Evolutionary conservation across 2,113 vertebrate species (phyloP).

Genomic region (Acrocephalus kingi): DNA sequence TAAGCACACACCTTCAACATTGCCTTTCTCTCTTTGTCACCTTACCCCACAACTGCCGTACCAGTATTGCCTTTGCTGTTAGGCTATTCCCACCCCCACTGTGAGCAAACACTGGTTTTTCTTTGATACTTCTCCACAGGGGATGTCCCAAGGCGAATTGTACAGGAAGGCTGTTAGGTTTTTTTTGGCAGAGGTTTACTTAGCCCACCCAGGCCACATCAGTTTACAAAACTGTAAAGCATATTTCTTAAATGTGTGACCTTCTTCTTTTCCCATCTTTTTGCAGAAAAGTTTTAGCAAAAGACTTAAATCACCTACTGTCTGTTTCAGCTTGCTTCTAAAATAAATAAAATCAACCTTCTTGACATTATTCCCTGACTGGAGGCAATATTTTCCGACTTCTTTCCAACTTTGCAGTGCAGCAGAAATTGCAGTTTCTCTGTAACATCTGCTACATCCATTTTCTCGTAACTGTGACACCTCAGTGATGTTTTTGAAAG

Average conservation of each 20-base stretch:
- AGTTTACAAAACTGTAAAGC: not conserved
- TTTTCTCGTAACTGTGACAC: not conserved
- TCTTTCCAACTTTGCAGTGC: not conserved
- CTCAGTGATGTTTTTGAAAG: not conserved
- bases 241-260: not conserved
- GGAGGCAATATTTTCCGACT: not conserved
- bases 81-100: not conserved
- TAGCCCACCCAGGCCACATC: not conserved
- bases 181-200: not conserved
- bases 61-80: not conserved
- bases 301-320: not conserved
- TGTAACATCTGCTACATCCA: not conserved
- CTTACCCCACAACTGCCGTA: not conserved
- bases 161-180: not conserved
- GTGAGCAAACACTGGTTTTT: not conserved
- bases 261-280: not conserved
- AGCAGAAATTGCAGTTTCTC: not conserved
- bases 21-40: not conserved
- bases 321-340: not conserved
- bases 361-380: not conserved
- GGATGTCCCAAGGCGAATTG: not conserved
- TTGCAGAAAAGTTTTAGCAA: not conserved
- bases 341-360: not conserved
- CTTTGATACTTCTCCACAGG: not conserved
- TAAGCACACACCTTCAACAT: not conserved